Evolutionary conservation across 2,888 invertebrate species (phyloP).

Genomic region (Agonum fuliginosum): DNA sequence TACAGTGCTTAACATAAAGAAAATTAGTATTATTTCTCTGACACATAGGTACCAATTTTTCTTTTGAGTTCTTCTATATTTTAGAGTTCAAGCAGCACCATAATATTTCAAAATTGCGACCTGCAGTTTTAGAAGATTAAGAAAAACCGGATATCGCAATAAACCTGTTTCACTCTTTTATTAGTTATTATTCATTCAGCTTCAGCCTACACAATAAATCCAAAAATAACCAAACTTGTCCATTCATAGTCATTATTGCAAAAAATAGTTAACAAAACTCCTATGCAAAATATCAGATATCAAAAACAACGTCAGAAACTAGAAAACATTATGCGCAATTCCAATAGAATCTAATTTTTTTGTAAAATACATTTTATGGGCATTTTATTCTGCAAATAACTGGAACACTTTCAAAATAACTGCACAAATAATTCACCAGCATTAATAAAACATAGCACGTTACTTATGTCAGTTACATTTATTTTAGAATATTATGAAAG

Average conservation of each 20-base stretch:
- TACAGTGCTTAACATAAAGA: too few relatives aligned
- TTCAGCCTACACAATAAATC: not conserved
- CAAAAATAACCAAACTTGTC: not conserved
- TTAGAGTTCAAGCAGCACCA: too few relatives aligned
- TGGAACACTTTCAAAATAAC: conserved; percentile 46
- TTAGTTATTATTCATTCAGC: too few relatives aligned
- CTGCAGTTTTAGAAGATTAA: not conserved
- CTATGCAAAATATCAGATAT: too few relatives aligned
- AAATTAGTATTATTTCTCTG: too few relatives aligned
- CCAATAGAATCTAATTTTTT: too few relatives aligned
- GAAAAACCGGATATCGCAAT: conserved; percentile 14
- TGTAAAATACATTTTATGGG: not conserved
- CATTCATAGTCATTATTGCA: conserved; percentile 13
- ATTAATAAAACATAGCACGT: conserved; percentile 37
- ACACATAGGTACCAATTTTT: too few relatives aligned
- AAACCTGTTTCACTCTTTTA: conserved; percentile 36
- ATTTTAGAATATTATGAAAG: not conserved
- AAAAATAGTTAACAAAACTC: not conserved
- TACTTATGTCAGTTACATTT: conserved; percentile 1
- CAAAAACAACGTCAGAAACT: too few relatives aligned
- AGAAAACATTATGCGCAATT: too few relatives aligned
- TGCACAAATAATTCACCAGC: conserved; percentile 25
- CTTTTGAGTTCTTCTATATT: too few relatives aligned
- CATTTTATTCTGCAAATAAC: not conserved
- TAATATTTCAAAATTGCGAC: not conserved